These are phyloP conservation scores for Julus scandinavius DNA, from an alignment of 2,888 invertebrate genomes.

Conservation along the genomic window DNA sequence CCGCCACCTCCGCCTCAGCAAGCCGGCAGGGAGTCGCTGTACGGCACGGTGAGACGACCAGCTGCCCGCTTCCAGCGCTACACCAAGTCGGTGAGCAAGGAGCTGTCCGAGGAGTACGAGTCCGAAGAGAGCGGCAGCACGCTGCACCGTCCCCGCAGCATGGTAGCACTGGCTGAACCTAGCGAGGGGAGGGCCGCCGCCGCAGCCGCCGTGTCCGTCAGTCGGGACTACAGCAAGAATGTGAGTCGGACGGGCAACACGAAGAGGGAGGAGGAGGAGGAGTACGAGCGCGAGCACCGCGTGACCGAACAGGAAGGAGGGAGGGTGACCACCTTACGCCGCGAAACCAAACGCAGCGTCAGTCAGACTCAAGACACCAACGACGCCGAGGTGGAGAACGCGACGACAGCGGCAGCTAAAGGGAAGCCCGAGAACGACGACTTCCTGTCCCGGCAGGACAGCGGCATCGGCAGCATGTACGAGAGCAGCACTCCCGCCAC, in stretches of 20 bases:
- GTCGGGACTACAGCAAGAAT: slow-evolving; percentile 52
- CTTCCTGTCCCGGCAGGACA: slow-evolving; percentile 49
- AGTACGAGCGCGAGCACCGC: slow-evolving; percentile 61
- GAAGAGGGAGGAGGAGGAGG: slow-evolving; percentile 55
- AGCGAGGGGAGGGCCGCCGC: not conserved
- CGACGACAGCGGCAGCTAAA: not conserved
- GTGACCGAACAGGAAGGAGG: slow-evolving; percentile 48
- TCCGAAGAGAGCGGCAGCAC: not conserved
- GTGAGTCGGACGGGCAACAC: slow-evolving; percentile 42
- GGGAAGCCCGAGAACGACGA: not conserved
- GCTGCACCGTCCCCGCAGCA: slow-evolving; percentile 53
- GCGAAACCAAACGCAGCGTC: slow-evolving; percentile 51
- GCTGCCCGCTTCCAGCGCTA: slow-evolving; percentile 48
- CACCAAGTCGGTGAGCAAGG: slow-evolving; percentile 55
- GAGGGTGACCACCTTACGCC: not conserved
- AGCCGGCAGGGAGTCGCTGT: slow-evolving; percentile 37
- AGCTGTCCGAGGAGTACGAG: slow-evolving; percentile 51
- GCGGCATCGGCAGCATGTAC: slow-evolving; percentile 54
- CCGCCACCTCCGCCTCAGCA: not conserved
- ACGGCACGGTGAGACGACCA: slow-evolving; percentile 54
- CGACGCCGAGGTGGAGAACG: not conserved
- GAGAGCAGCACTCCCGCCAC: slow-evolving; percentile 50
- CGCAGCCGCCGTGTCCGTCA: slow-evolving; percentile 13
- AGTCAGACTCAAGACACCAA: slow-evolving; percentile 39
- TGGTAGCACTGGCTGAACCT: slow-evolving; percentile 54